Base-by-base conservation (phyloP, 1,140 invertebrate species). In the Araneus ventricosus region DNA sequence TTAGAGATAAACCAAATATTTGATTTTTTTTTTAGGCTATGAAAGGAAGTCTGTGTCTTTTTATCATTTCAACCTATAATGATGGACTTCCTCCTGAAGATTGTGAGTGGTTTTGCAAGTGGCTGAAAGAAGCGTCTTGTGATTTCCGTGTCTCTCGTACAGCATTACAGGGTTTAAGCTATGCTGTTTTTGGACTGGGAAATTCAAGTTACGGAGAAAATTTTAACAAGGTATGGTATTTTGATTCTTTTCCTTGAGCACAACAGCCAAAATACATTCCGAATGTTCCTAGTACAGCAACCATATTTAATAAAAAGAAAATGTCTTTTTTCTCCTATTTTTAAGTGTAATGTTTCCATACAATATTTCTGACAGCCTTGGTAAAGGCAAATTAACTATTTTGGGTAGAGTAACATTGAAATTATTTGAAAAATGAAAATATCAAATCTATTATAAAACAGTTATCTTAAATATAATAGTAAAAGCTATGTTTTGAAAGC, bases 181-280 rank as follows among this genome's bases (percentile, higher is more conserved):
- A 95, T 95, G 95, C 95, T 63, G 96, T 97, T 4, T 96, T 97
- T 95, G 96, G 96, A 34, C 94, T 97, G 63, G 97, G 97, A 30
- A 96, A 97, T 94, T 97, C 96, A 17, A 75, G 95, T 5, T 97
- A 97, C 94, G 94, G 94, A 82, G 95, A 96, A 7, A 95, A 96
- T 94, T 97, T 96, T 94, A 96, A 96, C 95, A 94, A 94, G 88
- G 96, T 96, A 94, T 95, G 94, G 14, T 30, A 41, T 45, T 27
- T 67, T 67, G 6, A 8, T 27, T 27, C 63, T 27, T 27, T 30
- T 27, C 63, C 7, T 27, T 30, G n/a, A 67, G 8, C 14, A 67
- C 7, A 8, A 0, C 1, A 63, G 10, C 2, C 61, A 63, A 63
- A 63, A 63, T 10, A 22, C 61, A 63, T 63, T 27, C 24, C 22